These are phyloP conservation scores for Cheilosia vulpina DNA, from an alignment of 2,888 invertebrate species.

Conservation along the genomic window DNA sequence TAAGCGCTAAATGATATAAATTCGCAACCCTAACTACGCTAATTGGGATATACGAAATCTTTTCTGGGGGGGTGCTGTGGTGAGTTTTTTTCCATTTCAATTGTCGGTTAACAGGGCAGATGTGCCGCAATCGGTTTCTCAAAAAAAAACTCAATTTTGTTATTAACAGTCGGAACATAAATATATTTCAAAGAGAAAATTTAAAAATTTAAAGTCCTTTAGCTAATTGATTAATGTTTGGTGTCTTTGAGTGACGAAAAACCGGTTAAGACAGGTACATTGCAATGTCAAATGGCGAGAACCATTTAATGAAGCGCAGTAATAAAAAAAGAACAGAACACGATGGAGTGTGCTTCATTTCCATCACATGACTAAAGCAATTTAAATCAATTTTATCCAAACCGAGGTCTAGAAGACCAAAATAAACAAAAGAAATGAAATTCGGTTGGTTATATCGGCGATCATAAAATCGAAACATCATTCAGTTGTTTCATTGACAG, in stretches of 20 bases:
- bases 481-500: not conserved
- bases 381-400: slow-evolving; percentile 9
- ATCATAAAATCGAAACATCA: not conserved
- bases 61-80: not conserved
- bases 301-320: not conserved
- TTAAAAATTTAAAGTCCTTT: too few relatives aligned
- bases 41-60: slow-evolving; percentile 42
- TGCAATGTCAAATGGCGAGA: not conserved
- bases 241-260: not conserved
- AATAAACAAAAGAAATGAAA: not conserved
- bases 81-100: not conserved
- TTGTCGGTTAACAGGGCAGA: not conserved
- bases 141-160: too few relatives aligned
- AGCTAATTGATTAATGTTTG: too few relatives aligned
- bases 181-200: too few relatives aligned
- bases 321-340: not conserved
- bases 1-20: slow-evolving; percentile 32
- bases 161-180: too few relatives aligned
- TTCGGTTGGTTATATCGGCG: not conserved
- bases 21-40: slow-evolving; percentile 54
- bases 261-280: not conserved
- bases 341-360: not conserved
- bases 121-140: not conserved
- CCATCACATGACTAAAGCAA: not conserved
- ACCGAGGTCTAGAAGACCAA: not conserved